Conservation (phyloP, 2,797 vertebrate genomes). For the Sebastes kiyomatsui region DNA sequence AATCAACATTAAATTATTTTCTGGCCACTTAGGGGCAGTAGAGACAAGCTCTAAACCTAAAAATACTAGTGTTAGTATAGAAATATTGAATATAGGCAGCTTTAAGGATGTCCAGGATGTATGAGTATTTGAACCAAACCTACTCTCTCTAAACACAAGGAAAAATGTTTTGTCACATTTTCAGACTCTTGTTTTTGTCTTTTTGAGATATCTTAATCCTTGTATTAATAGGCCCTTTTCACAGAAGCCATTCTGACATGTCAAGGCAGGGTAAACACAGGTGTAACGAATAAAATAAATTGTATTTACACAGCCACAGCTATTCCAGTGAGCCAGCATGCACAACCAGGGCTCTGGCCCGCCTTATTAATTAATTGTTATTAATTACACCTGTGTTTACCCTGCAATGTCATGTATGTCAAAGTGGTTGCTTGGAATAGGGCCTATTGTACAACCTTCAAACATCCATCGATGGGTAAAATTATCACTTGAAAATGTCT, state of each 20-base stretch:
- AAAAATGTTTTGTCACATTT: not conserved
- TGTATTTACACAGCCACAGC: no score
- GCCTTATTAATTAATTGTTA: no score
- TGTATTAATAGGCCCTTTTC: not conserved
- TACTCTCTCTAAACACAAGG: not conserved
- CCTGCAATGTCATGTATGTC: no score
- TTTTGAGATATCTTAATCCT: not conserved
- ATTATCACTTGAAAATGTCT: not conserved
- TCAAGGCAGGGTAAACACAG: no score
- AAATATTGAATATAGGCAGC: not conserved
- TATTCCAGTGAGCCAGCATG: accelerated
- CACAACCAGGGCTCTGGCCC: no score
- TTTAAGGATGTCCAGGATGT: not conserved
- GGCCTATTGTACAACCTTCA: not conserved
- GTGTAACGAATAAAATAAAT: accelerated
- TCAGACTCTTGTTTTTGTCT: not conserved
- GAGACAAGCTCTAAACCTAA: not conserved
- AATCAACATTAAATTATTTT: no score
- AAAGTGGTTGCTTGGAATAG: accelerated
- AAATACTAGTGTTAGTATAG: no score
- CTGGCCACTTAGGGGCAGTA: not conserved
- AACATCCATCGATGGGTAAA: not conserved
- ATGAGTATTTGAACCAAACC: not conserved
- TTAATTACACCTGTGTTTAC: no score
- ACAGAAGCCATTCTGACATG: no score